Evolutionary conservation across 2,888 invertebrate genomes (phyloP).

Genomic region (Monochamus alternatus): DNA sequence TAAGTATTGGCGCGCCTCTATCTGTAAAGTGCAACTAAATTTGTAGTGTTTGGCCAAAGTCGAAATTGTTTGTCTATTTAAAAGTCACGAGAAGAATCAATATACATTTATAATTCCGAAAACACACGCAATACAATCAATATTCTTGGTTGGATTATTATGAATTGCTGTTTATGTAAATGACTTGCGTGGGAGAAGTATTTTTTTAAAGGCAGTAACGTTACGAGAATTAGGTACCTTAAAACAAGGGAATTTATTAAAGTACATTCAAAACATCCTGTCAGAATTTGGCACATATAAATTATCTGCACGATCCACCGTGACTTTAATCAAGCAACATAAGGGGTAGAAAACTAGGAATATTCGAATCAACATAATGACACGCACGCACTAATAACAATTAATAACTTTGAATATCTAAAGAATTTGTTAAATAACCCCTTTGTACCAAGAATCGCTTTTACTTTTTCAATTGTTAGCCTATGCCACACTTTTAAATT

Average conservation of each 20-base stretch:
- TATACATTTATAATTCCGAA: conserved; percentile 25
- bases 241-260: background rate
- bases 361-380: too few species aligned
- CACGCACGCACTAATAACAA: too few species aligned
- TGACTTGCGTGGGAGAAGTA: background rate
- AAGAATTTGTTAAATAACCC: too few species aligned
- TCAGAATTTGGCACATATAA: conserved; percentile 1
- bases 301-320: too few species aligned
- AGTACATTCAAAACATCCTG: too few species aligned
- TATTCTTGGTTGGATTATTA: conserved; percentile 16
- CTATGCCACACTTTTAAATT: too few species aligned
- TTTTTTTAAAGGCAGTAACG: background rate
- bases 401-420: too few species aligned
- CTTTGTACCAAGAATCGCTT: too few species aligned
- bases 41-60: background rate
- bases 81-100: conserved; percentile 22
- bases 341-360: too few species aligned
- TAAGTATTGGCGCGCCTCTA: too few species aligned
- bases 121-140: conserved; percentile 26
- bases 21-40: background rate
- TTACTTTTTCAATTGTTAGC: too few species aligned
- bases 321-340: too few species aligned
- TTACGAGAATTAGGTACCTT: background rate
- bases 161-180: conserved; percentile 14
- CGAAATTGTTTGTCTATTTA: background rate